Evolutionary conservation across 1,140 invertebrate species (phyloP), one percentile per base, ranked within the genome.

Genomic region (Cotesia typhae): DNA sequence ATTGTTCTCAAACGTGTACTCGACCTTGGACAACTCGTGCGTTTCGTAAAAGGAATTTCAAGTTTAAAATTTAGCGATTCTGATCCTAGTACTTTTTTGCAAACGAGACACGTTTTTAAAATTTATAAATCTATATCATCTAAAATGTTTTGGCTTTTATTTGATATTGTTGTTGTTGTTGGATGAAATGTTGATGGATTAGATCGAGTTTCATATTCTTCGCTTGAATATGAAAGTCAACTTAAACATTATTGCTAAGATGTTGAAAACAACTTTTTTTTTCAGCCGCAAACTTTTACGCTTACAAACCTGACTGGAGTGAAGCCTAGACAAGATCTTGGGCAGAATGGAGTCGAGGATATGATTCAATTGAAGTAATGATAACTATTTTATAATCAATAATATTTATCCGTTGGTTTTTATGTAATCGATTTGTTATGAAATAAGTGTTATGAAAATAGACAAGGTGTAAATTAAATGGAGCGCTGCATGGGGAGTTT

Each of bases 301-400:
- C 89, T 96, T 66, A 94, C 94, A 72, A 94, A 94, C 80, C 89
- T 95, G 57, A 93, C 91, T 79, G 94, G 93, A 55, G 91, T 96
- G 5, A 90, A 91, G 74, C 90, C 92, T 9, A 91, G 95, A 38
- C 94, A 96, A 87, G 95, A 96, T 87, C 88, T 97, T 69, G 95
- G 95, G 7, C 91, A 92, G 76, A 91, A 91, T 83, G 95, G 95
- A 35, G 93, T 97, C 47, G 95, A 96, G 78, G 95, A 97, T 80
- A 96, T 97, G 95, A 96, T 95, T 59, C 91, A 94, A 76, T 89
- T 97, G 59, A 91, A 92, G 88, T 92, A 82, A 90, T 89, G 87
- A 41, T 2, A 12, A 20, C 35, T 70, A 60, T 47, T 47, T 9
- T 55, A 17, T n/a, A n/a, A n/a, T 17, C 7, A 55, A 55, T 55